A percentile compares a stretch with the other conserved stretches of the same genome.
phyloP scores from a whole-genome alignment of 2,113 vertebrate genomes.

The Burhinus oedicnemus region DNA sequence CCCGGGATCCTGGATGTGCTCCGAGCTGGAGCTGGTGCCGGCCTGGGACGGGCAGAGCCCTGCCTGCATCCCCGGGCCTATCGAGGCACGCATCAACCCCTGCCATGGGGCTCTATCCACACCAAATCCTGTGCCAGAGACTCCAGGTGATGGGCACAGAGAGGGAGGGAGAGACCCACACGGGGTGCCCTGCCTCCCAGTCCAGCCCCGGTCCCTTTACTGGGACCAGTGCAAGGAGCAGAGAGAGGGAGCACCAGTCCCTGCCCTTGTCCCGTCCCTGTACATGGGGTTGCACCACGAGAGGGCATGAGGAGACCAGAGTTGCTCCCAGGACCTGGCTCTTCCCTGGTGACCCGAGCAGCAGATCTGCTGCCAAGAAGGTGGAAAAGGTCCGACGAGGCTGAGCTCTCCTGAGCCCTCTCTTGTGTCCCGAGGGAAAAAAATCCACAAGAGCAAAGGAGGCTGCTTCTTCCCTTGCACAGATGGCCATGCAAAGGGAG shows the following conservation, averaged over 20 bases:
- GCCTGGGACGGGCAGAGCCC: neutral
- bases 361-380: neutral
- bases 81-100: neutral
- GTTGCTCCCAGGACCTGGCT: neutral
- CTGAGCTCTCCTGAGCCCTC: neutral
- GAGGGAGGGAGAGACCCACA: neutral
- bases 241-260: neutral
- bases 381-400: neutral
- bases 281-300: neutral
- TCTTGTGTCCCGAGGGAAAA: neutral
- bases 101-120: neutral
- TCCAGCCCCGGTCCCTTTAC: neutral
- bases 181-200: neutral
- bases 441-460: neutral
- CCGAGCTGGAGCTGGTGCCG: neutral
- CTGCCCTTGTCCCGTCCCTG: neutral
- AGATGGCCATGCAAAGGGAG: neutral
- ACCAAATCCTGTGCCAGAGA: neutral
- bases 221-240: neutral
- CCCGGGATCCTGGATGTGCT: neutral
- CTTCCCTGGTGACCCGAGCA: too few species aligned
- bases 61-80: neutral
- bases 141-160: neutral
- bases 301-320: neutral
- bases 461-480: neutral